Evolutionary conservation across 2,797 vertebrate genomes (phyloP), one percentile per base, ranked within the genome.

Genomic region (Delichon dasypus): DNA sequence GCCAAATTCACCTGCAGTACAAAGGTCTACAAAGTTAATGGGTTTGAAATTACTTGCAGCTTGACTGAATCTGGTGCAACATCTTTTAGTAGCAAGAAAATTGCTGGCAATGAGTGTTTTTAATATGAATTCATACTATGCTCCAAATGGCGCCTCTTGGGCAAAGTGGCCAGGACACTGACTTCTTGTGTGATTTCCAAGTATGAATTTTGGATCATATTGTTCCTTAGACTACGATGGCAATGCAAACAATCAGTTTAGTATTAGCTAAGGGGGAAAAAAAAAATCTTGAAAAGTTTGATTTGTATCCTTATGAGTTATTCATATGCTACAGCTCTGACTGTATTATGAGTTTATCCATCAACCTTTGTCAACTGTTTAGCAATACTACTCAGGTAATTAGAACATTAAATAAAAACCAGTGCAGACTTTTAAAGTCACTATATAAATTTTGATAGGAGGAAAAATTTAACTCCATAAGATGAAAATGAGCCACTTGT

Each of bases 1-100:
- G n/a, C 6, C 27, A 83, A 88, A 92, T 85, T 84, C 87, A 86
- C 47, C 54, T 62, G 40, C 9, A 9, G 29, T 62, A 76, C 17
- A 64, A 75, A 51, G 58, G 70, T 86, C 91, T 62, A 26, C 8
- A 5, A 68, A 93, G 73, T 84, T 93, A 92, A 96, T 62, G 42
- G 34, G 26, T 62, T 72, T 89, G 54, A 91, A 94, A 94, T 42
- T 73, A 58, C 85, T 91, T 91, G 76, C 82, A 92, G 78, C 58
- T 88, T 87, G 70, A 73, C 47, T 89, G 89, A 92, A 89, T 77
- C 44, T n/a, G 47, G 27, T 80, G 21, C 50, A 80, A 40, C 11
- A 6, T 54, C 4, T 66, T 88, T 64, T 40, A 86, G 42, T 16
- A 62, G 66, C 29, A 80, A 76, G 62, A 88, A 94, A 85, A 93